These are phyloP conservation scores for Acleris laterana DNA, from an alignment of 2,888 invertebrate genomes.

Conservation along the genomic window DNA sequence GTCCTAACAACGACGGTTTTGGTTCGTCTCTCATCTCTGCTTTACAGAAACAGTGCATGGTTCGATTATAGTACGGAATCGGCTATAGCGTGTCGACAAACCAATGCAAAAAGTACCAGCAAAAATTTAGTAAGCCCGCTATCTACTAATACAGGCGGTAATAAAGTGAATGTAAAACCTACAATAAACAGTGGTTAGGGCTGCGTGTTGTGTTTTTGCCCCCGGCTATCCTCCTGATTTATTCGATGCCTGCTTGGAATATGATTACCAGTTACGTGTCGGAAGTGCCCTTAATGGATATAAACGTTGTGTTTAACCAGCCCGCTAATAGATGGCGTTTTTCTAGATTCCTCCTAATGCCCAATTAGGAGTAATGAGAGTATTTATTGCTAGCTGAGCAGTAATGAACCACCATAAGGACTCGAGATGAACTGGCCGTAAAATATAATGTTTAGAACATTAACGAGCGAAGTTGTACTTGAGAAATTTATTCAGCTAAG, in stretches of 20 bases:
- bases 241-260: slow-evolving; percentile 77
- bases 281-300: slow-evolving; percentile 81
- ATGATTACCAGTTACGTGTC: slow-evolving; percentile 75
- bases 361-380: slow-evolving; percentile 31
- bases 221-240: slow-evolving; percentile 77
- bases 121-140: slow-evolving; percentile 38
- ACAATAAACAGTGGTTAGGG: slow-evolving; percentile 75
- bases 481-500: background rate
- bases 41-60: too few relatives aligned
- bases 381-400: slow-evolving; percentile 18
- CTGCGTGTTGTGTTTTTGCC: slow-evolving; percentile 63
- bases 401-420: slow-evolving; percentile 16
- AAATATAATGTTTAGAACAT: slow-evolving; percentile 3
- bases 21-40: too few relatives aligned
- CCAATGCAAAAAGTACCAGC: slow-evolving; percentile 43
- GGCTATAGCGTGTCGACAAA: slow-evolving; percentile 11
- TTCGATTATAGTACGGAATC: background rate
- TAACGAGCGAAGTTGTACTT: background rate
- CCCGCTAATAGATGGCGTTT: slow-evolving; percentile 59
- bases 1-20: too few relatives aligned
- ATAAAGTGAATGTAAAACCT: slow-evolving; percentile 65
- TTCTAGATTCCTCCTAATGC: slow-evolving; percentile 42
- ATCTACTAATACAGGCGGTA: slow-evolving; percentile 60
- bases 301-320: slow-evolving; percentile 77
- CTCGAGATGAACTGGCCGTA: slow-evolving; percentile 8